Evolutionary conservation across 2,888 invertebrate species (phyloP).

Genomic region (Chesias legatella): DNA sequence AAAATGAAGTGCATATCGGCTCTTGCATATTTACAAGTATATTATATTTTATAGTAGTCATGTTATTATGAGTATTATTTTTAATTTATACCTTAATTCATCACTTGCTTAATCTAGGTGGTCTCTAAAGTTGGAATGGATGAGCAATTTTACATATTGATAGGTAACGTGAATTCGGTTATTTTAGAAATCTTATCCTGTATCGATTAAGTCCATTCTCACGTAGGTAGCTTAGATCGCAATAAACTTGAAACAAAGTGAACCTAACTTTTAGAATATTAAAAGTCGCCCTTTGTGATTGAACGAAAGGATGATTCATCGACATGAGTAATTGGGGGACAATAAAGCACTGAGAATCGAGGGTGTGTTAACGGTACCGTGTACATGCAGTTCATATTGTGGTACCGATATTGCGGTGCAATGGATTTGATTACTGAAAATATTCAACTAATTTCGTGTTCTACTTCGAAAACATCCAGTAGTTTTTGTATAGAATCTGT

Average conservation of each 20-base stretch:
- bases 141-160: neutral
- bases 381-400: neutral
- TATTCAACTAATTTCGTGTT: too few species aligned
- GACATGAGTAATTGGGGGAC: constrained; percentile 56
- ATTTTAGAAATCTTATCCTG: neutral
- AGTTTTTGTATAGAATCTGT: too few species aligned
- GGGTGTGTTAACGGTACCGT: constrained; percentile 5
- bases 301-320: constrained; percentile 70
- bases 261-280: neutral
- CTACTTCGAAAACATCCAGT: too few species aligned
- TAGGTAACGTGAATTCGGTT: neutral
- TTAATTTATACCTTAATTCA: too few species aligned
- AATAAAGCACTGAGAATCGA: constrained; percentile 25
- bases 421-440: too few species aligned
- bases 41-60: too few species aligned
- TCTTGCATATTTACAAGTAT: neutral
- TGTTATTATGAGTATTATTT: too few species aligned
- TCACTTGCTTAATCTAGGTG: constrained; percentile 3
- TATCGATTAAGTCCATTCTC: too few species aligned
- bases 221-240: too few species aligned
- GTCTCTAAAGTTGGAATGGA: neutral
- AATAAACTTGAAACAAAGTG: constrained; percentile 7
- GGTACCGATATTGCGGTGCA: too few species aligned
- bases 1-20: constrained; percentile 1
- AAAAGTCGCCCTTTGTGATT: constrained; percentile 49